These are phyloP conservation scores for Clitarchus hookeri DNA, from an alignment of 2,888 invertebrate genomes.

Conservation along the genomic window DNA sequence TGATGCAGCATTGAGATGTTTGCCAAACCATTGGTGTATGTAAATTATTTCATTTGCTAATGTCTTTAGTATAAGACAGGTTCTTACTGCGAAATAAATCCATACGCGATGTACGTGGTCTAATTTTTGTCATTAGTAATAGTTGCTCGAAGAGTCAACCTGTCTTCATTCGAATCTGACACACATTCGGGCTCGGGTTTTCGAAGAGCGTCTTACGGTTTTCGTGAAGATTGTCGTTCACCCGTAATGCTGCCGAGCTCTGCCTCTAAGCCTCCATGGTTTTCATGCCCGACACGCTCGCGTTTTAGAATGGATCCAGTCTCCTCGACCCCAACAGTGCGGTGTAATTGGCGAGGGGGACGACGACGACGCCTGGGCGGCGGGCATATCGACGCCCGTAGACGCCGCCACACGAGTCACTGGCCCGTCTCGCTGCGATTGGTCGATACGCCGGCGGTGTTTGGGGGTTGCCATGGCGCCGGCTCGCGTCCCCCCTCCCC, in stretches of 20 bases:
- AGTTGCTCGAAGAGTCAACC: too few relatives aligned
- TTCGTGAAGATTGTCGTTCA: background rate
- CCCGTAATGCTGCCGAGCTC: background rate
- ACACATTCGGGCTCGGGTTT: too few relatives aligned
- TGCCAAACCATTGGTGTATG: too few relatives aligned
- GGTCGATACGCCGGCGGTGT: conserved; percentile 24
- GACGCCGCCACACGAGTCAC: conserved; percentile 8
- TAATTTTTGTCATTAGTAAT: too few relatives aligned
- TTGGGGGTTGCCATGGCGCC: conserved; percentile 26
- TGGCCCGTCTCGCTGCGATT: conserved; percentile 8
- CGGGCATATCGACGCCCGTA: conserved; percentile 14
- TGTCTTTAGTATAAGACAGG: too few relatives aligned
- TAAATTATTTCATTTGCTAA: too few relatives aligned
- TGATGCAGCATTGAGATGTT: too few relatives aligned
- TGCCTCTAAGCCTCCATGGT: background rate
- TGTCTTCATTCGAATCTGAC: too few relatives aligned
- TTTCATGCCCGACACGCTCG: background rate
- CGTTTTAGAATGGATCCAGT: background rate
- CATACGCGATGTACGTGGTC: too few relatives aligned
- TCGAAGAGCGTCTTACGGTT: background rate
- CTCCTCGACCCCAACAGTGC: background rate
- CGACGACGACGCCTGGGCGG: background rate
- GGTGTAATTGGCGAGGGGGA: background rate
- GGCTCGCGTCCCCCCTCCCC: background rate
- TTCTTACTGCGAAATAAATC: too few relatives aligned